Evolutionary conservation across 2,113 vertebrate genomes (phyloP).

Genomic region (Zapornia atra): DNA sequence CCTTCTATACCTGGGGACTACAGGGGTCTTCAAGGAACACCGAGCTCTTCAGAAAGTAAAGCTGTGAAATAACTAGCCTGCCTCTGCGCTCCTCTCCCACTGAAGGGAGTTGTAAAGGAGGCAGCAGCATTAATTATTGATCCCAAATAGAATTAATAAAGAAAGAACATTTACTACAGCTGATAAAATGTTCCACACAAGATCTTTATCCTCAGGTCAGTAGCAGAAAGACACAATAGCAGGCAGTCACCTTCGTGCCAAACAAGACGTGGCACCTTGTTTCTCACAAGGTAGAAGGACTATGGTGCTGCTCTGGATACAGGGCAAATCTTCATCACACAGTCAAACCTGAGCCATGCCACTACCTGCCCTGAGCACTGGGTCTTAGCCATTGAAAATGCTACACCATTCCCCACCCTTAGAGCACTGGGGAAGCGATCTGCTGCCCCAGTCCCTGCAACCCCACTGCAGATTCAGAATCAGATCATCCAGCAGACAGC

Average conservation of each 20-base stretch:
- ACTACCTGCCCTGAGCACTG: background rate
- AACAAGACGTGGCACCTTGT: background rate
- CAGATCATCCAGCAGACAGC: background rate
- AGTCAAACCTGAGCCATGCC: background rate
- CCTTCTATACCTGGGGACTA: background rate
- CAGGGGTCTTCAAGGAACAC: background rate
- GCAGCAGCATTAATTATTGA: conserved; percentile 57
- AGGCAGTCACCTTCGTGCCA: background rate
- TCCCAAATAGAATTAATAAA: conserved; percentile 50
- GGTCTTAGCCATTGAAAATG: background rate
- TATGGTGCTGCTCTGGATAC: background rate
- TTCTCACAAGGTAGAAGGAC: background rate
- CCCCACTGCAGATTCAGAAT: background rate
- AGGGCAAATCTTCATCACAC: background rate
- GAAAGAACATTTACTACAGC: conserved; percentile 1
- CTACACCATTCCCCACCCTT: background rate
- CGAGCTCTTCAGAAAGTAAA: background rate
- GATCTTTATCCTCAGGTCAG: conserved; percentile 6
- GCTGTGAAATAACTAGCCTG: background rate
- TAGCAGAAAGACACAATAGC: background rate
- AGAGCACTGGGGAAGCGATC: background rate
- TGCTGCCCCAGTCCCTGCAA: background rate
- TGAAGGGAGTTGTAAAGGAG: background rate
- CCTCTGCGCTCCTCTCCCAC: background rate
- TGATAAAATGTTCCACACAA: background rate